Evolutionary conservation across 92 coral and sea anemone genomes (phyloP).

Genomic region (Siderastrea siderea): DNA sequence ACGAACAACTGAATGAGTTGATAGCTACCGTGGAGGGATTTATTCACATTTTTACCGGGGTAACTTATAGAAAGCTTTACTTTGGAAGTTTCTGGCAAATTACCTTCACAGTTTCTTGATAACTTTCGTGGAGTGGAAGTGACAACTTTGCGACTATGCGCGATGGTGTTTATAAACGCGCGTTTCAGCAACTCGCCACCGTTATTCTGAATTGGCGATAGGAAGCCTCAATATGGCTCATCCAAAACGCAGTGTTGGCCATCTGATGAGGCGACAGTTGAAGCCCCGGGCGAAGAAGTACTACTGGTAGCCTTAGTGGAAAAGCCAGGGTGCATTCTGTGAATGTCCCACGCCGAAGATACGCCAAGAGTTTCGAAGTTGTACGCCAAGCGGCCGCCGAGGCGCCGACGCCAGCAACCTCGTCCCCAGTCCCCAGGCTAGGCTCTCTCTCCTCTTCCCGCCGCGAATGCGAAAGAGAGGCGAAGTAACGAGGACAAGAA

Average conservation of each 20-base stretch:
- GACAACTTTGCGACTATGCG: background rate
- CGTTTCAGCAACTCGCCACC: slow-evolving; percentile 14
- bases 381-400: slow-evolving; percentile 37
- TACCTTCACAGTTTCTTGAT: too few relatives aligned
- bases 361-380: slow-evolving; percentile 52
- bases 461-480: too few relatives aligned
- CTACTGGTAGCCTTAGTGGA: background rate
- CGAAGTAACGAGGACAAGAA: too few relatives aligned
- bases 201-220: background rate
- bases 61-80: too few relatives aligned
- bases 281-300: slow-evolving; percentile 10
- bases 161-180: slow-evolving; percentile 8
- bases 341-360: slow-evolving; percentile 27
- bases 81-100: too few relatives aligned
- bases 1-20: too few relatives aligned
- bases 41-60: too few relatives aligned
- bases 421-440: too few relatives aligned
- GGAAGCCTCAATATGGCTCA: background rate
- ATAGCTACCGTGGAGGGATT: too few relatives aligned
- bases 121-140: too few relatives aligned
- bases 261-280: background rate
- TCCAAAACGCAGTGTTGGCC: background rate
- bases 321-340: background rate
- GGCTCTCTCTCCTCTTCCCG: too few relatives aligned
- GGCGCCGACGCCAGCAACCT: slow-evolving; percentile 29